Evolutionary conservation across 2,888 invertebrate species (phyloP), one percentile per base, ranked within the genome.

Genomic region (Eupeodes luniger): DNA sequence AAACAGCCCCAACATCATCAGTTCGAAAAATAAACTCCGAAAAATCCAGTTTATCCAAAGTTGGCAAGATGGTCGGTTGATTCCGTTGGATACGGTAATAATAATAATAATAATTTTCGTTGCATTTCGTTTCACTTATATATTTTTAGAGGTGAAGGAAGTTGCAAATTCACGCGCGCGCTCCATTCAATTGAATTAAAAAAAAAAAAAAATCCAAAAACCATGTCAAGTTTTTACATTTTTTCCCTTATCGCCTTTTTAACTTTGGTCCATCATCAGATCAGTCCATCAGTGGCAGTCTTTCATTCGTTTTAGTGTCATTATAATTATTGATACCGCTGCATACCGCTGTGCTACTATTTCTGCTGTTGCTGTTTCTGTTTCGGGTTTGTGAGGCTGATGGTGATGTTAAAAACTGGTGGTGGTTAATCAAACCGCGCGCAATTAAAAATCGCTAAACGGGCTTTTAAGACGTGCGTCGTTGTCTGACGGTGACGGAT

Each of bases 1-100:
- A 6, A 53, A 16, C 57, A 47, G 12, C 49, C 55, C 55, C 44
- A 70, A 55, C 27, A 72, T 55, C 34, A 53, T 10, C 9, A 10
- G 34, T 34, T 57, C 79, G 59, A 53, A 84, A 85, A 90, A 27
- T 27, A 90, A 90, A 91, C 91, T 91, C 90, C 91, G 90, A 91
- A 84, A 89, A 92, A 93, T 92, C 93, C 93, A 93, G 93, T 93
- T 93, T 92, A 93, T 93, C 93, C 92, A 92, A 92, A 93, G 92
- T 92, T 91, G 93, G 93, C 93, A 91, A 91, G 92, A 92, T 91
- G 93, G 91, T 91, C 92, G 92, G 93, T 89, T 79, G 89, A 81
- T 78, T 78, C 64, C 62, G 62, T 81, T 75, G 66, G 72, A 78
- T 61, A 57, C 78, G 64, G 79, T 85, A n/a, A 27, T 27, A 27